Base-by-base conservation (phyloP, 1,140 invertebrate genomes). In the Heliothis virescens region DNA sequence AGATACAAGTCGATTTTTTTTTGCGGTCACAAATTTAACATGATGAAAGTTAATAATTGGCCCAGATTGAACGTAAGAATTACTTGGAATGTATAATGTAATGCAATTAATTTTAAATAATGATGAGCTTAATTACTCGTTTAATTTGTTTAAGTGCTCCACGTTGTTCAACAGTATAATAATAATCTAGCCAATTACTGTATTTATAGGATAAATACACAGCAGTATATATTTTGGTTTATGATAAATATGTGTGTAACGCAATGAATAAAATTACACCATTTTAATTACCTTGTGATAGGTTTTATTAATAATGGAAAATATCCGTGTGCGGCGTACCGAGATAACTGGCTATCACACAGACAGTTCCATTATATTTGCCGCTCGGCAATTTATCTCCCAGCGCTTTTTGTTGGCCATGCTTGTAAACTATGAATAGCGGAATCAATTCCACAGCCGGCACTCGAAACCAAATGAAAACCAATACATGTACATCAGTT, bases 281-380 rank as follows among this genome's bases (percentile, higher is more conserved):
- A 48, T 16, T 67, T 67, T 65, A 63, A 52, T 65, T 53, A 76
- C 65, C 18, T n/a, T 52, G 10, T 21, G 59, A 65, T 53, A 2
- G 60, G 18, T 63, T 52, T 76, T 63, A 65, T 77, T 83, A 82
- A 76, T 84, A 82, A 87, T 84, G 41, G 71, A 83, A 82, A 80
- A 82, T 77, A 75, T 48, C 57, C 71, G 82, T 53, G 67, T 85
- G 62, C 82, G 65, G 29, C 57, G 75, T 62, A 73, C 76, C 81
- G 82, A 82, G 82, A 85, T 86, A 83, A 84, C 83, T 74, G 79
- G 62, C 73, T 82, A 86, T 83, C 79, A 76, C 48, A 74, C 77
- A 73, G 82, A 80, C 80, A 83, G 79, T 84, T 83, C 81, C 80
- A 89, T 87, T 86, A 87, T 89, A 87, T 91, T 89, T 86, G 80